Conservation (phyloP, 1,140 invertebrate species). For the Drosophila serrata region DNA sequence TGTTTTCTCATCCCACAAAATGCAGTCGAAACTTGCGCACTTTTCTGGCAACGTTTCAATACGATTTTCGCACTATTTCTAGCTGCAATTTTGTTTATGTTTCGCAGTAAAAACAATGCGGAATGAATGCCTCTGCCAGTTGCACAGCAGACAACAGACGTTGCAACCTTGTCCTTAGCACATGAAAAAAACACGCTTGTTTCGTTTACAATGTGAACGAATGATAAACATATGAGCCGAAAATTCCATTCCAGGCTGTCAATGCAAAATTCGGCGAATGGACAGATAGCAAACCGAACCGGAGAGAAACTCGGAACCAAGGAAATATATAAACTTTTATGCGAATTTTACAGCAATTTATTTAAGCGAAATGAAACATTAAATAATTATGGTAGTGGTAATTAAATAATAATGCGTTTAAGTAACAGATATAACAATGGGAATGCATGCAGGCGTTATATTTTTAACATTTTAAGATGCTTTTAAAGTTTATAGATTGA, state of each 20-base stretch:
- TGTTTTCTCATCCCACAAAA: not conserved
- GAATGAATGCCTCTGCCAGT: conserved; percentile 51
- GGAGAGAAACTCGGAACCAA: not conserved
- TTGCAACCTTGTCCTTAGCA: conserved; percentile 78
- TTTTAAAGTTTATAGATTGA: not conserved
- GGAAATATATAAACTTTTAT: conserved; percentile 4
- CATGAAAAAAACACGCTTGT: conserved; percentile 69
- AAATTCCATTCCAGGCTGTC: conserved; percentile 45
- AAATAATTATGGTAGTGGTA: not conserved
- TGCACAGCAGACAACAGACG: conserved; percentile 36
- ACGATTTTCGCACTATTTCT: conserved; percentile 47
- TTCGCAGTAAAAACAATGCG: conserved; percentile 62
- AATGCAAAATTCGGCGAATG: conserved; percentile 26
- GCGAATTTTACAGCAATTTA: conserved; percentile 2
- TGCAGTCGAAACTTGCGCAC: conserved; percentile 4
- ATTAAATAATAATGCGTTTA: not conserved
- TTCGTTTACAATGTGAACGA: conserved; percentile 55
- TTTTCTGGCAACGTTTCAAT: conserved; percentile 41
- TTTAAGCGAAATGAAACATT: not conserved
- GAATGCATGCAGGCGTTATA: not conserved
- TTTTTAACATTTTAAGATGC: no score
- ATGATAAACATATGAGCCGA: conserved; percentile 54
- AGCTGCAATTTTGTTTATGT: conserved; percentile 75
- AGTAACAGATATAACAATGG: not conserved
- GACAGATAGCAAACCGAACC: not conserved